Evolutionary conservation across 2,797 vertebrate species (phyloP).

Genomic region (Cossypha heuglini): DNA sequence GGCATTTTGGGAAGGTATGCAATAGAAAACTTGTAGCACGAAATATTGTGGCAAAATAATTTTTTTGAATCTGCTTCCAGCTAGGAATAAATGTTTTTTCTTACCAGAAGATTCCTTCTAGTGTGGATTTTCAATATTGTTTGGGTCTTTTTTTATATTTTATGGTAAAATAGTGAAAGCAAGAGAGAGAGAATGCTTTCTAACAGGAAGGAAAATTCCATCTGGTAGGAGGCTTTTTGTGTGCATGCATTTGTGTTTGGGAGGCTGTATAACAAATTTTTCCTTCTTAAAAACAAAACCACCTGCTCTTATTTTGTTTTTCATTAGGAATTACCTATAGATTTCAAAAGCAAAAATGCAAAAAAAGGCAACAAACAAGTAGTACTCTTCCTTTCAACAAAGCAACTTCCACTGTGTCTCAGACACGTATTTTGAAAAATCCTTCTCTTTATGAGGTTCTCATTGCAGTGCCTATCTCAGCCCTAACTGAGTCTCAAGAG

Average conservation of each 20-base stretch:
- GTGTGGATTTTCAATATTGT: neutral
- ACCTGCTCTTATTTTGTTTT: fast-evolving
- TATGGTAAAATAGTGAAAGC: neutral
- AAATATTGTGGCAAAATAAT: neutral
- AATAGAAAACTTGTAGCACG: neutral
- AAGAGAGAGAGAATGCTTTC: neutral
- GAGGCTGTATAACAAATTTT: fast-evolving
- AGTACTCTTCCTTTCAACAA: neutral
- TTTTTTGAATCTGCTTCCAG: neutral
- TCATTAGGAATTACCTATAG: neutral
- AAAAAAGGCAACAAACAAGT: fast-evolving
- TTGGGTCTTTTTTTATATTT: neutral
- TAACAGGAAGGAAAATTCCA: neutral
- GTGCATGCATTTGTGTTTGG: neutral
- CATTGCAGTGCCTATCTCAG: neutral
- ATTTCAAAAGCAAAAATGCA: neutral
- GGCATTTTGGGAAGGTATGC: neutral
- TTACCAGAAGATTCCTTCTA: neutral
- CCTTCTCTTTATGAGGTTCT: neutral
- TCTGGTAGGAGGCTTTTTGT: neutral
- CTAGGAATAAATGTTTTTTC: neutral
- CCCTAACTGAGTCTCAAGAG: neutral
- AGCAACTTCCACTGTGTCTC: neutral
- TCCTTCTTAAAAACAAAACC: neutral
- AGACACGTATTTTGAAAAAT: neutral